A percentile compares a stretch with the other conserved stretches of the same genome.
These are phyloP conservation scores for Brachycybe producta DNA, from an alignment of 2,888 invertebrate species.

Conservation along the genomic window DNA sequence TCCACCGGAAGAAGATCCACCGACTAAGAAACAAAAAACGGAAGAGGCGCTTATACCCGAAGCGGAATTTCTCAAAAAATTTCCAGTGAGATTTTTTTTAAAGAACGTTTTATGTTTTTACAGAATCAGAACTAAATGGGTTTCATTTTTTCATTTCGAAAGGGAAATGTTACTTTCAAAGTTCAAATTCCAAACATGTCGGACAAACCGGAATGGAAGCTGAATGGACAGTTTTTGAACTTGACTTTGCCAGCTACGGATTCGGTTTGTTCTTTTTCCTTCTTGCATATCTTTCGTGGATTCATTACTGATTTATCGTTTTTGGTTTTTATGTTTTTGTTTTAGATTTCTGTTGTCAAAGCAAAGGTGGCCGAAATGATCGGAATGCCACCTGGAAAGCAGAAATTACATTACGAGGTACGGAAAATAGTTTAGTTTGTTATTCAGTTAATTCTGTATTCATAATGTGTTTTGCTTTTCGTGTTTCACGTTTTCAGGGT, in stretches of 20 bases:
- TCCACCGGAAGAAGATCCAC: constrained; percentile 56
- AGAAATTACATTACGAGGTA: constrained; percentile 86
- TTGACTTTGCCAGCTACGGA: constrained; percentile 64
- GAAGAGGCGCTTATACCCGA: constrained; percentile 90
- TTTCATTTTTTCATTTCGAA: constrained; percentile 22
- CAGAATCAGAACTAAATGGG: neutral
- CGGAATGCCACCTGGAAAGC: constrained; percentile 91
- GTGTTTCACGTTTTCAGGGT: constrained; percentile 49
- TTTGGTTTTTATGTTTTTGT: constrained; percentile 4
- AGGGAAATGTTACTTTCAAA: constrained; percentile 65
- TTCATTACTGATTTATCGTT: neutral
- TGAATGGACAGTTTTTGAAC: constrained; percentile 75
- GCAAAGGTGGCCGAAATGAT: constrained; percentile 69
- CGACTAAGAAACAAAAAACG: constrained; percentile 72
- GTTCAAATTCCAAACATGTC: constrained; percentile 68
- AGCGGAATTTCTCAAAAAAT: constrained; percentile 54
- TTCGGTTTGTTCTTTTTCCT: constrained; percentile 35
- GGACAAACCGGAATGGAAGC: constrained; percentile 89
- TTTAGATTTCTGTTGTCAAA: constrained; percentile 67
- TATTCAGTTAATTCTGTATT: constrained; percentile 14
- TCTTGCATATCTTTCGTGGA: neutral
- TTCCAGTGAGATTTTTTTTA: neutral
- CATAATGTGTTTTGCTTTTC: constrained; percentile 6
- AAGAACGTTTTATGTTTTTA: neutral
- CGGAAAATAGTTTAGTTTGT: constrained; percentile 20